Evolutionary conservation across 2,797 vertebrate genomes (phyloP), one percentile per base, ranked within the genome.

Genomic region (Cryptoprocta ferox): DNA sequence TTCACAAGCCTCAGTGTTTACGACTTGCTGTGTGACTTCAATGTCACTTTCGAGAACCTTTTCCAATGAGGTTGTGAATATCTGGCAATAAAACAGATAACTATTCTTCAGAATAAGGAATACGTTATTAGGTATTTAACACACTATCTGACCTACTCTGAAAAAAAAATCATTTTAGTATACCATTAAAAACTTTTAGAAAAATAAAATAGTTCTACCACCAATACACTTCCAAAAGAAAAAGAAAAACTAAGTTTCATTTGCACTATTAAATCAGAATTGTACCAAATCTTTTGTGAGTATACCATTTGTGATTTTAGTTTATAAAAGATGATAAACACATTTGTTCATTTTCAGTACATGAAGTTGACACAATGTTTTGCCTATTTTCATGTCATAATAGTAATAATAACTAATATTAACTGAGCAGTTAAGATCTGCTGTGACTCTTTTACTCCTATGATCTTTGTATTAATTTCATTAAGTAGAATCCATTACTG

Each of bases 151-250:
- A 89, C 24, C 48, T 92, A 70, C 2, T n/a, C 1, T 68, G n/a
- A 32, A n/a, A 35, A 80, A 80, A 88, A 92, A 94, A 39, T 63
- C 3, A 83, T 42, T 91, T 93, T 56, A 92, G 65, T 37, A 21
- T 3, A 50, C n/a, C 65, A 37, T 48, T 83, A 68, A 86, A 70
- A 45, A 63, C 21, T 73, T 78, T 84, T 10, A 87, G 39, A 70
- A 96, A 95, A 92, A 66, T 63, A 28, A 96, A 84, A 14, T 45
- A 48, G 91, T 88, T 92, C 53, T 75, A 66, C 30, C n/a, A 78
- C 28, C 5, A 7, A 73, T 45, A 85, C 3, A 73, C 73, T 85
- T 82, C 48, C 9, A 50, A 80, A 96, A 68, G 12, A 82, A 91
- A 90, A 89, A 84, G 26, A 78, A 89, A 94, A 50, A 28, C 11